Evolutionary conservation across 2,797 vertebrate genomes (phyloP).

Genomic region (Chelmon rostratus): DNA sequence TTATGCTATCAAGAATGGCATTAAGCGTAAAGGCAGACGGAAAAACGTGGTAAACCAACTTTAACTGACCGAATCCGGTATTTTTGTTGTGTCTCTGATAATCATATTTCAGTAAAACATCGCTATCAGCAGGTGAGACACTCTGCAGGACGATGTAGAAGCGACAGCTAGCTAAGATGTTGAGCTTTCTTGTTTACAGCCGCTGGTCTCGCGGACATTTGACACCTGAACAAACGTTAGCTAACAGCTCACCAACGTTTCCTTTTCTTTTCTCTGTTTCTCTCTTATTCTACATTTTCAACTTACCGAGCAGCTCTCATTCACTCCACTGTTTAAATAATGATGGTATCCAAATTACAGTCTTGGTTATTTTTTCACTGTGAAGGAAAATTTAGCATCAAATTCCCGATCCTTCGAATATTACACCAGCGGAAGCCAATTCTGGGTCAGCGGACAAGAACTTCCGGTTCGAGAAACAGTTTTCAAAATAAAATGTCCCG

Average conservation of each 20-base stretch:
- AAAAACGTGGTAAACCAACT: background rate
- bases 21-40: fast-evolving
- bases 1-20: constrained; percentile 37
- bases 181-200: constrained; percentile 58
- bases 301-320: constrained; percentile 53
- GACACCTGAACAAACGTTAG: constrained; percentile 36
- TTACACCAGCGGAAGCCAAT: constrained; percentile 27
- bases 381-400: background rate
- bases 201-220: constrained; percentile 43
- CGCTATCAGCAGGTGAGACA: fast-evolving
- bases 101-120: background rate
- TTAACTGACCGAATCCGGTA: fast-evolving
- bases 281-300: background rate
- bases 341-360: background rate
- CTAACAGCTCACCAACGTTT: background rate
- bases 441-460: constrained; percentile 1
- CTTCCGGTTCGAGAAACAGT: constrained; percentile 38
- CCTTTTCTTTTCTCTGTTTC: too few relatives aligned
- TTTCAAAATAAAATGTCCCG: constrained; percentile 40
- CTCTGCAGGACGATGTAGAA: background rate
- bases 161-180: background rate
- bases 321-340: background rate
- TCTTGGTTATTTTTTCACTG: background rate
- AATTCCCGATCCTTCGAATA: constrained; percentile 33
- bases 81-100: fast-evolving